Percentiles rank a stretch among this genome's conserved stretches.
These are phyloP conservation scores for Uria lomvia DNA, from an alignment of 2,113 vertebrate species.

Conservation along the genomic window DNA sequence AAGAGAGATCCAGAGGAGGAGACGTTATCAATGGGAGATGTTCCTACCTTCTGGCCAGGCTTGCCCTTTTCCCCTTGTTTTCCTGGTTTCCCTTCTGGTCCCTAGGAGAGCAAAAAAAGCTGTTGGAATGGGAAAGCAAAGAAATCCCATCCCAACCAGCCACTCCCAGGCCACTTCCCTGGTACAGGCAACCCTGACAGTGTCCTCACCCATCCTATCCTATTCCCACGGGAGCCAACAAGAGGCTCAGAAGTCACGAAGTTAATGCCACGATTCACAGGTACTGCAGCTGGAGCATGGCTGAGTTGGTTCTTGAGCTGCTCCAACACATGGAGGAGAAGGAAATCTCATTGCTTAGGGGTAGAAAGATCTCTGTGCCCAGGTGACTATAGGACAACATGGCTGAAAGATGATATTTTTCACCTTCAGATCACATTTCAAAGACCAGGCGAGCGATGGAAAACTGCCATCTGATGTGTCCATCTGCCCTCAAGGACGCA, in stretches of 20 bases:
- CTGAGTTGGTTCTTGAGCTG: background rate
- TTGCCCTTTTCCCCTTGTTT: conserved; percentile 91
- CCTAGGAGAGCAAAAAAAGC: conserved; percentile 69
- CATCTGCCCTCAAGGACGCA: background rate
- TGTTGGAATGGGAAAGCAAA: background rate
- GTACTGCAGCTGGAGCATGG: background rate
- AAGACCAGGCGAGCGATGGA: background rate
- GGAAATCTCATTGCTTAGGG: background rate
- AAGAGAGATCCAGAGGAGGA: background rate
- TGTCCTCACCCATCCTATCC: background rate
- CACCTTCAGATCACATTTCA: background rate
- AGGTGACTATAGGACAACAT: background rate
- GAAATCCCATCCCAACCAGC: background rate
- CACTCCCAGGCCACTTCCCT: background rate
- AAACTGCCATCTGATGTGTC: background rate
- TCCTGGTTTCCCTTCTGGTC: conserved; percentile 93
- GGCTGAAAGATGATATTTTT: background rate
- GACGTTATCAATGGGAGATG: background rate
- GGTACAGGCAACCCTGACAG: background rate
- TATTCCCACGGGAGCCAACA: background rate
- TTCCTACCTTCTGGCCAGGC: conserved; percentile 86
- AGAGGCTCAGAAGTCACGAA: background rate
- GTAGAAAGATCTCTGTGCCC: background rate
- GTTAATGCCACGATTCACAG: background rate
- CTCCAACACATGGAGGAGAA: background rate